phyloP scores from a whole-genome alignment of 2,797 vertebrate species.

The Neosilurus mollespiculum region DNA sequence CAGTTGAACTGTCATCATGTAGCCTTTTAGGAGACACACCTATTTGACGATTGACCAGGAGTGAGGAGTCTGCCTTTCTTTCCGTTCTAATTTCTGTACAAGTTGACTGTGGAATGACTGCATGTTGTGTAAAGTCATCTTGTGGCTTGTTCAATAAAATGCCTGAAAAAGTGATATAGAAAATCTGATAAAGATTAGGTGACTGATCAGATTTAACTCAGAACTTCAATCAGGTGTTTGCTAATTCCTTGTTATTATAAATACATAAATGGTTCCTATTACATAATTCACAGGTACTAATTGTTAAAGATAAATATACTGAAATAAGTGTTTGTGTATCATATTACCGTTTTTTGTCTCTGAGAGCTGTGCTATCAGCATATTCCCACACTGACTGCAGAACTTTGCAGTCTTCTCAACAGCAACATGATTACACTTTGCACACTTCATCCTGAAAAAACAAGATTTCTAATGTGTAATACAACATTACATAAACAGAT shows the following conservation, averaged over 20 bases:
- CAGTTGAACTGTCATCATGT: slow-evolving; percentile 52
- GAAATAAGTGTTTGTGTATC: slow-evolving; percentile 24
- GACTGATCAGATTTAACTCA: neutral
- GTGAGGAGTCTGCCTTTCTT: accelerated
- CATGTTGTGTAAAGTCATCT: slow-evolving; percentile 45
- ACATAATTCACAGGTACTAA: too few species aligned
- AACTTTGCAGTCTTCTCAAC: slow-evolving; percentile 69
- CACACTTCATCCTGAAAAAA: slow-evolving; percentile 71
- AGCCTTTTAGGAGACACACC: slow-evolving; percentile 58
- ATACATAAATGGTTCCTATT: neutral
- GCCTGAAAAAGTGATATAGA: neutral
- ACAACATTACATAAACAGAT: neutral
- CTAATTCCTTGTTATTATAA: neutral
- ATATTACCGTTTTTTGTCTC: slow-evolving; percentile 59
- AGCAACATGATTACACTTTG: slow-evolving; percentile 48
- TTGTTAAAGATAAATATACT: neutral
- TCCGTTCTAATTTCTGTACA: slow-evolving; percentile 20
- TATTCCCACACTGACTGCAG: slow-evolving; percentile 71
- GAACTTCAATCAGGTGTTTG: neutral
- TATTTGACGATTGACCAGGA: neutral
- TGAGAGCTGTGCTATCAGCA: slow-evolving; percentile 50
- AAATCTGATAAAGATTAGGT: neutral
- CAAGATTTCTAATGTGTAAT: neutral
- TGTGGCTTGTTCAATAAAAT: slow-evolving; percentile 15
- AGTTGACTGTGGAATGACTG: neutral